A percentile compares a stretch with the other conserved stretches of the same genome.
Evolutionary conservation across 2,888 invertebrate genomes (phyloP).

Genomic region (Quadroppia sp.): DNA sequence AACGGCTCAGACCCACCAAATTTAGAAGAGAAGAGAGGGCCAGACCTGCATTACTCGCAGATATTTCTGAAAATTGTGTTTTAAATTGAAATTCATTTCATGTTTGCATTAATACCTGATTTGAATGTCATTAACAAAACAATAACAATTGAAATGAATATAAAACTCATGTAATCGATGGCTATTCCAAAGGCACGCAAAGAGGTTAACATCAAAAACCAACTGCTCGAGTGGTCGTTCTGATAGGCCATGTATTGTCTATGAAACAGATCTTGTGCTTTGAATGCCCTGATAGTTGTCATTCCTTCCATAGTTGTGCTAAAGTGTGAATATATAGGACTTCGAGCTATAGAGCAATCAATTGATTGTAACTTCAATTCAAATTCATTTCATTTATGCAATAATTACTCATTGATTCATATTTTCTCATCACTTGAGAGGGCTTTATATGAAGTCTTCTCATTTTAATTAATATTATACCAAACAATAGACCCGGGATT

Average conservation of each 20-base stretch:
- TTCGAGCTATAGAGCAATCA: conserved; percentile 43
- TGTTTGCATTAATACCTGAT: not conserved
- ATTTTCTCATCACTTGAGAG: conserved; percentile 78
- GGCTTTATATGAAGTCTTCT: conserved; percentile 51
- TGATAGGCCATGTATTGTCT: conserved; percentile 55
- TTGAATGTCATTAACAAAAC: not conserved
- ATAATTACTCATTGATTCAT: conserved; percentile 70
- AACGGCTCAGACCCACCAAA: conserved; percentile 22
- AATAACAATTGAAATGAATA: not conserved
- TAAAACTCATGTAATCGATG: not conserved
- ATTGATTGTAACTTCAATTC: not conserved
- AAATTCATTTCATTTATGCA: conserved; percentile 54
- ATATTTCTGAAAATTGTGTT: not conserved
- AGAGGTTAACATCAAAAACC: conserved; percentile 61
- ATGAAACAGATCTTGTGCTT: conserved; percentile 69
- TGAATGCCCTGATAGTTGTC: conserved; percentile 57
- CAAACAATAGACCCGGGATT: not conserved
- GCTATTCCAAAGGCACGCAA: not conserved
- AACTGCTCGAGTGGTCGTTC: conserved; percentile 79
- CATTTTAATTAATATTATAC: not conserved
- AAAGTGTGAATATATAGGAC: conserved; percentile 49
- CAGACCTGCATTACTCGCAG: not conserved
- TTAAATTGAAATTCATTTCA: not conserved
- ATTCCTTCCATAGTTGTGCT: conserved; percentile 48
- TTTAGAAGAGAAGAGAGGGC: conserved; percentile 7